A percentile compares a stretch with the other conserved stretches of the same genome.
phyloP scores from a whole-genome alignment of 1,140 invertebrate species.

The Diprion similis region DNA sequence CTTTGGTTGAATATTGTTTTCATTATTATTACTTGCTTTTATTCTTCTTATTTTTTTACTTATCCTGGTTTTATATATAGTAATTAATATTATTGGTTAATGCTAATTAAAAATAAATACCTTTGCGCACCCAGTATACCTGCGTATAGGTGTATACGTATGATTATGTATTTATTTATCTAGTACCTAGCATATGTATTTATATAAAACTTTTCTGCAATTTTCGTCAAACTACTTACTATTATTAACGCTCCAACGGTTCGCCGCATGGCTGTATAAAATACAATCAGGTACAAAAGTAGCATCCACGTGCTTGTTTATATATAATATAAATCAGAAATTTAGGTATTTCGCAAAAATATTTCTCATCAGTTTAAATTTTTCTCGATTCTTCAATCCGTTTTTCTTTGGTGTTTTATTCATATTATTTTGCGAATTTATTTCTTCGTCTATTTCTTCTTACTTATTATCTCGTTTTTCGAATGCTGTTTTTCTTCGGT shows the following conservation, averaged over 20 bases:
- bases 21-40: background rate
- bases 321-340: background rate
- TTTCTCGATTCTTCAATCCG: background rate
- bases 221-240: conserved; percentile 8
- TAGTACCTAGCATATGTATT: background rate
- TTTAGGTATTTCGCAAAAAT: background rate
- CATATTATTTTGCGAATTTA: background rate
- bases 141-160: background rate
- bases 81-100: background rate
- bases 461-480: too few species aligned
- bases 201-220: background rate
- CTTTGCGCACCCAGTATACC: conserved; percentile 5
- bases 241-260: conserved; percentile 9
- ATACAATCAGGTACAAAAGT: conserved; percentile 54
- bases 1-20: conserved; percentile 46
- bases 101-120: conserved; percentile 17
- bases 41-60: background rate
- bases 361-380: background rate
- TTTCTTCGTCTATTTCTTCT: too few species aligned
- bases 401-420: too few species aligned
- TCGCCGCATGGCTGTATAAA: conserved; percentile 20
- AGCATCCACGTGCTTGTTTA: conserved; percentile 32
- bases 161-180: conserved; percentile 4
- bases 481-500: background rate
- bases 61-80: background rate